phyloP scores from a whole-genome alignment of 2,888 invertebrate species.

The Ashinkailepas kermadecensis region DNA sequence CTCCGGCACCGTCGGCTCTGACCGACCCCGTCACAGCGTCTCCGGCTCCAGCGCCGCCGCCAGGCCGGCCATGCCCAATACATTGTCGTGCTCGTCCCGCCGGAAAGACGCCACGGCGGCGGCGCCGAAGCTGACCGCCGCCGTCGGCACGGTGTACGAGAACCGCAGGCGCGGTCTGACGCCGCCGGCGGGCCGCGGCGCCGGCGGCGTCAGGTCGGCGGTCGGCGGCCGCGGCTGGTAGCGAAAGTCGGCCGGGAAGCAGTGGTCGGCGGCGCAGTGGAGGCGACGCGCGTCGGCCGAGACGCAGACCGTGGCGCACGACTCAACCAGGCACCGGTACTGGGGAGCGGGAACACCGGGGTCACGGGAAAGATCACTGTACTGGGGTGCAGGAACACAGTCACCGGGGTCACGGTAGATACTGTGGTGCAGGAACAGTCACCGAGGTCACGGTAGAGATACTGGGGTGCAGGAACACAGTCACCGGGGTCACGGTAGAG shows the following conservation, averaged over 20 bases:
- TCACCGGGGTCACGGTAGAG: too few relatives aligned
- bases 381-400: too few relatives aligned
- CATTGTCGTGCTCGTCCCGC: not conserved
- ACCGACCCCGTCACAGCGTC: not conserved
- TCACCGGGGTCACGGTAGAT: too few relatives aligned
- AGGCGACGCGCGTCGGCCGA: not conserved
- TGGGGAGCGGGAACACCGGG: not conserved
- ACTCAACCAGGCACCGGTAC: conserved; percentile 5
- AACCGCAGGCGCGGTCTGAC: not conserved
- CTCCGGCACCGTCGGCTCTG: too few relatives aligned
- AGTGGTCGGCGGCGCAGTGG: not conserved
- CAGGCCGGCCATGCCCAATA: not conserved
- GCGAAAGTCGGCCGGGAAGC: conserved; percentile 5
- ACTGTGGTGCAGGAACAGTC: too few relatives aligned
- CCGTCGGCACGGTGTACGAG: not conserved
- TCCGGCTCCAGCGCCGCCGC: conserved; percentile 5
- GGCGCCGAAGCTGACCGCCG: not conserved
- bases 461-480: too few relatives aligned
- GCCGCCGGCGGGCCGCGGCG: not conserved
- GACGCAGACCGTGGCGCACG: not conserved
- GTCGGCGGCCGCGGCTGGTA: not conserved
- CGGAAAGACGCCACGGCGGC: not conserved
- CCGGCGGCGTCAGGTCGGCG: not conserved
- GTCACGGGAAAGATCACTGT: too few relatives aligned
- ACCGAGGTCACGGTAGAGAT: too few relatives aligned